Conservation (phyloP, 2,888 invertebrate species). For the Agriotes lineatus region DNA sequence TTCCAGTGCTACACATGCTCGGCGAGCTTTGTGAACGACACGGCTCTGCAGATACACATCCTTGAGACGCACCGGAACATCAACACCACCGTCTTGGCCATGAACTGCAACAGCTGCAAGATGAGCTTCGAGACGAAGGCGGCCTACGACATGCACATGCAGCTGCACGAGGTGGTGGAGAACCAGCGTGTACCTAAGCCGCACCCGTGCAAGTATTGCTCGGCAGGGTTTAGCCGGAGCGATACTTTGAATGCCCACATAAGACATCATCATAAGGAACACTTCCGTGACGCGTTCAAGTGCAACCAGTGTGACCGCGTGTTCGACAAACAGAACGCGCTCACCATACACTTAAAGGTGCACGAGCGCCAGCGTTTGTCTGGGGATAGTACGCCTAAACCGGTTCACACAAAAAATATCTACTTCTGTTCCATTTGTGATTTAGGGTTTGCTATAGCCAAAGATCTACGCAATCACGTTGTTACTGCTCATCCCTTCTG, state of each 20-base stretch:
- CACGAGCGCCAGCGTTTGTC: slow-evolving; percentile 68
- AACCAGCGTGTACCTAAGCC: slow-evolving; percentile 52
- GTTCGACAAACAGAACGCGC: slow-evolving; percentile 73
- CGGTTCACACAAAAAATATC: slow-evolving; percentile 43
- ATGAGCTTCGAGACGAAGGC: slow-evolving; percentile 73
- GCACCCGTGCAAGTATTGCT: slow-evolving; percentile 73
- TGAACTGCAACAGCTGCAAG: slow-evolving; percentile 71
- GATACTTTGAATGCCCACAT: slow-evolving; percentile 75
- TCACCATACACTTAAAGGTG: slow-evolving; percentile 74
- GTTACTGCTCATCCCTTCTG: slow-evolving; percentile 63
- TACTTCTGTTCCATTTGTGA: slow-evolving; percentile 73
- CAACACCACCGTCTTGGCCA: slow-evolving; percentile 55
- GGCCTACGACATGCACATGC: slow-evolving; percentile 71
- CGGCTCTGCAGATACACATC: slow-evolving; percentile 62
- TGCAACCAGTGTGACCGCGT: slow-evolving; percentile 76
- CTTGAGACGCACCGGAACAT: slow-evolving; percentile 62
- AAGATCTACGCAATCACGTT: slow-evolving; percentile 63
- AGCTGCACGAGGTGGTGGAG: slow-evolving; percentile 67
- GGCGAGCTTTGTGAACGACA: slow-evolving; percentile 58
- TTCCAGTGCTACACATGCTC: slow-evolving; percentile 58
- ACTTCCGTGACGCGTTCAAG: slow-evolving; percentile 67
- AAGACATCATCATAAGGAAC: slow-evolving; percentile 70
- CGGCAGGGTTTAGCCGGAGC: slow-evolving; percentile 73
- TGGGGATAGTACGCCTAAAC: slow-evolving; percentile 52
- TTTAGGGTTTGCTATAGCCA: slow-evolving; percentile 60